Conservation (phyloP, 2,797 vertebrate species). For the Odontamblyopus rebecca region DNA sequence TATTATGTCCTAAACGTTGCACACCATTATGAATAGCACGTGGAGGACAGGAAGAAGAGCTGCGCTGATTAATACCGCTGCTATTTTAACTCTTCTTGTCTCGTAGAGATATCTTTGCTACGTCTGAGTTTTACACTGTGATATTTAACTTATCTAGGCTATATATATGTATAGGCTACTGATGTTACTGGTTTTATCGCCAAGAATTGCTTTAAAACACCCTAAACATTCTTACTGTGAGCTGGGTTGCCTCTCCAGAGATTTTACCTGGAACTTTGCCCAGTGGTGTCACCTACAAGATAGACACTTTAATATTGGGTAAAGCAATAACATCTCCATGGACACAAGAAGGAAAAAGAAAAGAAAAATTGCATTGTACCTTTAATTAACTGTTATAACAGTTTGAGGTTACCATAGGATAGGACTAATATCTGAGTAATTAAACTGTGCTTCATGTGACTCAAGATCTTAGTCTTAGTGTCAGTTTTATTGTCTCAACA, state of each 20-base stretch:
- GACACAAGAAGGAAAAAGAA: background rate
- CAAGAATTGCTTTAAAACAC: too few relatives aligned
- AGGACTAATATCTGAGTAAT: background rate
- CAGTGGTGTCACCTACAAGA: too few relatives aligned
- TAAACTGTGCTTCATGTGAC: background rate
- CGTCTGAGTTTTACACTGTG: background rate
- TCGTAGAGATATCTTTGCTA: background rate
- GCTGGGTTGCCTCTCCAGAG: too few relatives aligned
- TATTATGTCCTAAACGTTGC: background rate
- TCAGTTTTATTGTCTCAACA: background rate
- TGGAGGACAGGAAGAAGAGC: background rate
- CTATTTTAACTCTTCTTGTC: background rate
- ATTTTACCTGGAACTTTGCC: too few relatives aligned
- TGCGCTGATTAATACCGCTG: background rate
- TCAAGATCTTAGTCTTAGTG: background rate
- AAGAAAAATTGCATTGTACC: background rate
- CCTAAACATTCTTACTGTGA: too few relatives aligned
- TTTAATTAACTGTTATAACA: background rate
- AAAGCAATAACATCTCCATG: background rate
- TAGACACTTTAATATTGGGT: too few relatives aligned
- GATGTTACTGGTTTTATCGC: too few relatives aligned
- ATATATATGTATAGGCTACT: too few relatives aligned
- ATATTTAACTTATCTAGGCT: too few relatives aligned
- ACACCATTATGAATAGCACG: background rate
- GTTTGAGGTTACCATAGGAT: background rate